Conservation (phyloP, 2,888 invertebrate genomes). For the Dynastes grantii region DNA sequence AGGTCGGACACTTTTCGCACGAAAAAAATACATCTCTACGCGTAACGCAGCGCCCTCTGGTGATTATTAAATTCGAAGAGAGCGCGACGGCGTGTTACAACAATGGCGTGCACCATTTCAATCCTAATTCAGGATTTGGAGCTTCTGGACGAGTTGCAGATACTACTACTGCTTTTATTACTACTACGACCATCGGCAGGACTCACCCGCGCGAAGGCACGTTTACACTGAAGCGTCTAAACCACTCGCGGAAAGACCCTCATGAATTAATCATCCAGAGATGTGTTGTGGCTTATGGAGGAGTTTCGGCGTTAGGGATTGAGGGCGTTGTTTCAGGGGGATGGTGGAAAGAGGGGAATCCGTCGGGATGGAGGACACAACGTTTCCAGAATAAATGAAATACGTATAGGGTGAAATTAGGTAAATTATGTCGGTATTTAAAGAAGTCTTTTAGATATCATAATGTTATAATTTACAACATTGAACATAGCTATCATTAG, state of each 20-base stretch:
- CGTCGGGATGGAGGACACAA: no score
- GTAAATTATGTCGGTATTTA: no score
- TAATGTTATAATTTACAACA: no score
- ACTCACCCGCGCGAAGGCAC: background rate
- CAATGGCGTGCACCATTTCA: slow-evolving; percentile 60
- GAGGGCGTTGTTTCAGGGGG: background rate
- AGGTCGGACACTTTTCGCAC: slow-evolving; percentile 12
- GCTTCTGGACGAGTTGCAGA: slow-evolving; percentile 58
- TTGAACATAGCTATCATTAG: no score
- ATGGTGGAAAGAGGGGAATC: background rate
- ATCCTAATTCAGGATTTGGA: slow-evolving; percentile 69
- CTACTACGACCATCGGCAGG: no score
- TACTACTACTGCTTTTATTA: background rate
- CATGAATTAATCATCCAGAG: slow-evolving; percentile 69
- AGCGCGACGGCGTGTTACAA: slow-evolving; percentile 23
- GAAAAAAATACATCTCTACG: background rate
- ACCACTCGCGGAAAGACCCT: slow-evolving; percentile 64
- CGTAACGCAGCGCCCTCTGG: slow-evolving; percentile 5
- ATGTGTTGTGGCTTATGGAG: slow-evolving; percentile 67
- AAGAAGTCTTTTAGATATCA: no score
- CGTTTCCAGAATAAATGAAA: no score
- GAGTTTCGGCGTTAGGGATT: background rate
- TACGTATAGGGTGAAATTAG: background rate
- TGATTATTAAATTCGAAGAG: slow-evolving; percentile 37
- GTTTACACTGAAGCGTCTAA: slow-evolving; percentile 53